These are phyloP conservation scores for Macropodus opercularis DNA, from an alignment of 2,797 vertebrate species.

Conservation along the genomic window DNA sequence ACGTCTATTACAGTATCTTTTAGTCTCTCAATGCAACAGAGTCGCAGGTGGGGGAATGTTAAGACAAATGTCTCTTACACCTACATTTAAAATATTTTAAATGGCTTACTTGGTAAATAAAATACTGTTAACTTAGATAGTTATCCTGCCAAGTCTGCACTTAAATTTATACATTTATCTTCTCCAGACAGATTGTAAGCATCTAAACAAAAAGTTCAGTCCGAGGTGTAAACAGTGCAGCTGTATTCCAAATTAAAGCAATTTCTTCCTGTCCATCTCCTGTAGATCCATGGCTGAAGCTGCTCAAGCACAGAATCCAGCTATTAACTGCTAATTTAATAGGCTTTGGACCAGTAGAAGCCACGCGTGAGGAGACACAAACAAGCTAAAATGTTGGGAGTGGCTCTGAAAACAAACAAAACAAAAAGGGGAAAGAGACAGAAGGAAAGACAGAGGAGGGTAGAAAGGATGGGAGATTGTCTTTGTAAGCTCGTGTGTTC, in stretches of 20 bases:
- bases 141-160: not conserved
- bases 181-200: slow-evolving; percentile 9
- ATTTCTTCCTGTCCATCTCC: slow-evolving; percentile 1
- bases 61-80: slow-evolving; percentile 25
- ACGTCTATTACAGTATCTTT: slow-evolving; percentile 50
- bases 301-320: slow-evolving; percentile 3
- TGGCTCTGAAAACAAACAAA: slow-evolving; percentile 17
- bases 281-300: slow-evolving; percentile 7
- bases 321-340: not conserved
- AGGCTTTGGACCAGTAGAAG: slow-evolving; percentile 14
- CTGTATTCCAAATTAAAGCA: not conserved
- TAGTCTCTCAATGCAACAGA: slow-evolving; percentile 49
- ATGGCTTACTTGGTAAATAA: not conserved
- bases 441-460: slow-evolving; percentile 11
- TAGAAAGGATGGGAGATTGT: slow-evolving; percentile 49
- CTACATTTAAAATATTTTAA: slow-evolving; percentile 2
- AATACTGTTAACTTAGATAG: not conserved
- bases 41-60: slow-evolving; percentile 21
- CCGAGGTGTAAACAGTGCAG: slow-evolving; percentile 26
- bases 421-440: not conserved
- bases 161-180: not conserved
- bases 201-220: slow-evolving; percentile 11
- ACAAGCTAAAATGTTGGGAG: slow-evolving; percentile 17
- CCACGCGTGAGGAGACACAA: slow-evolving; percentile 2
- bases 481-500: slow-evolving; percentile 77